Evolutionary conservation across 2,888 invertebrate species (phyloP).

Genomic region (Pandemis cinnamomeana): DNA sequence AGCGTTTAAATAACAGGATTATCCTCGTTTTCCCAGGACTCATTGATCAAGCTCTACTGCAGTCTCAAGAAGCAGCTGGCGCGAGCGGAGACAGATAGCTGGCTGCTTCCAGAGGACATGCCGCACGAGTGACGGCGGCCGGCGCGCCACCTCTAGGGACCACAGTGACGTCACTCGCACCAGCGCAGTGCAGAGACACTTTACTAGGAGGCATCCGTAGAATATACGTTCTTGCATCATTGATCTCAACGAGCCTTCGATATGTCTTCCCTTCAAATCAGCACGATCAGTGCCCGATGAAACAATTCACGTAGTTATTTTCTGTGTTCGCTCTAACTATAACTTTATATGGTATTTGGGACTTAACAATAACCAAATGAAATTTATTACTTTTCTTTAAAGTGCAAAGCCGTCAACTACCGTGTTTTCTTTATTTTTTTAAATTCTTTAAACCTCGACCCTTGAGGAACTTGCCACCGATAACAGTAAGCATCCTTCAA

Average conservation of each 20-base stretch:
- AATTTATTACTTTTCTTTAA: constrained; percentile 13
- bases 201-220: constrained; percentile 41
- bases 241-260: constrained; percentile 60
- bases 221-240: constrained; percentile 46
- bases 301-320: constrained; percentile 40
- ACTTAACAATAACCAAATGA: constrained; percentile 29
- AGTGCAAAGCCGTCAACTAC: constrained; percentile 1
- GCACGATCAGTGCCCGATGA: constrained; percentile 29
- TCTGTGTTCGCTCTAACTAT: constrained; percentile 32
- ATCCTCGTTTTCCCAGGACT: constrained; percentile 80
- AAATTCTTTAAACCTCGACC: neutral
- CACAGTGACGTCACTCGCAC: constrained; percentile 25
- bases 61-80: constrained; percentile 87
- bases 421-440: neutral
- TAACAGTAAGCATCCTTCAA: neutral
- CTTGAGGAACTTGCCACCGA: neutral
- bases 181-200: constrained; percentile 14
- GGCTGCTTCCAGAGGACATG: constrained; percentile 80
- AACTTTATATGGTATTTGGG: constrained; percentile 29
- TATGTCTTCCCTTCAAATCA: constrained; percentile 37
- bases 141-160: constrained; percentile 29
- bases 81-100: constrained; percentile 79
- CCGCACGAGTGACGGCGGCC: constrained; percentile 72
- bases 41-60: constrained; percentile 87
- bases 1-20: too few species aligned